Percentiles rank a stretch among this genome's conserved stretches.
These are phyloP conservation scores for Tor tambroides DNA, from an alignment of 2,113 vertebrate species.

Conservation along the genomic window DNA sequence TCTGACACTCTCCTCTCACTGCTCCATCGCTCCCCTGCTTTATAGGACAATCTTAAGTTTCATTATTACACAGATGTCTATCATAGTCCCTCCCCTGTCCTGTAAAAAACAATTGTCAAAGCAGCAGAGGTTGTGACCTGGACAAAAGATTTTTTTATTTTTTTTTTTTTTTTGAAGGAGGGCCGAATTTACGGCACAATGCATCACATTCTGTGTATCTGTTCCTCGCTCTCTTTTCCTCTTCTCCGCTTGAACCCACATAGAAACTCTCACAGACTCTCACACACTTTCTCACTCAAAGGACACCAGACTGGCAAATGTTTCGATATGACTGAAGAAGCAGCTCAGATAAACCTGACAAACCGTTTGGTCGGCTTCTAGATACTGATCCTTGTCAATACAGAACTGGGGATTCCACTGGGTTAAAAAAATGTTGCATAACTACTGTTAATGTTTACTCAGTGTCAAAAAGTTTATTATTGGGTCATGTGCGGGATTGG, in stretches of 20 bases:
- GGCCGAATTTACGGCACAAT: not conserved
- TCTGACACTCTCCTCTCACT: not conserved
- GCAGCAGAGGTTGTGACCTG: not conserved
- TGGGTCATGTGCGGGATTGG: not conserved
- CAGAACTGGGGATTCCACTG: not conserved
- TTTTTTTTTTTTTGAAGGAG: not conserved
- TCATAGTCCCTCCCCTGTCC: not conserved
- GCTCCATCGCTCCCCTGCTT: not conserved
- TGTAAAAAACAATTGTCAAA: not conserved
- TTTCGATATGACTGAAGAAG: not conserved
- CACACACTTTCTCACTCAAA: not conserved
- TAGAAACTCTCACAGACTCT: not conserved
- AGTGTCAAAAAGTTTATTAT: not conserved
- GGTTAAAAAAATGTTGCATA: not conserved
- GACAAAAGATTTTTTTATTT: not conserved
- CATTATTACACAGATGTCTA: not conserved
- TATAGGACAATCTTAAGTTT: constrained; percentile 46
- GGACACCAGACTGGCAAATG: not conserved
- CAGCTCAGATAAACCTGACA: constrained; percentile 4
- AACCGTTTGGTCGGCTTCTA: not conserved
- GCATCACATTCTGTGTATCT: not conserved
- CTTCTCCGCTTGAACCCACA: not conserved
- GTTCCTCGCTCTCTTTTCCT: not conserved
- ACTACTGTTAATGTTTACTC: not conserved
- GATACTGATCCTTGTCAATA: not conserved